These are phyloP conservation scores for Macquaria ambigua DNA, from an alignment of 2,113 vertebrate species.

Conservation along the genomic window DNA sequence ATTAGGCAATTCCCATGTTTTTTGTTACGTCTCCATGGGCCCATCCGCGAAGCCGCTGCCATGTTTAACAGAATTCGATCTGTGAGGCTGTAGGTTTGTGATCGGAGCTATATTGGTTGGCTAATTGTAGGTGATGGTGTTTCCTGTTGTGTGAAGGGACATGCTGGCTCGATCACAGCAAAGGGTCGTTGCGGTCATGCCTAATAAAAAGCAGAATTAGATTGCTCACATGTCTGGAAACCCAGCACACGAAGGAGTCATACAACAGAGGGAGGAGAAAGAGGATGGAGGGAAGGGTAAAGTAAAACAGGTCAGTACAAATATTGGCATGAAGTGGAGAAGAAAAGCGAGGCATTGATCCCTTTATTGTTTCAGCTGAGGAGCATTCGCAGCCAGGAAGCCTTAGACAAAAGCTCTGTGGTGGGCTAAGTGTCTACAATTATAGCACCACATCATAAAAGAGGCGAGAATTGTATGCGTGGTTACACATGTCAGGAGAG, in stretches of 20 bases:
- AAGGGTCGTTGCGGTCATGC: slow-evolving; percentile 64
- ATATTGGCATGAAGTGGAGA: slow-evolving; percentile 66
- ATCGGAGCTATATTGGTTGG: slow-evolving; percentile 72
- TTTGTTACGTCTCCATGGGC: slow-evolving; percentile 39
- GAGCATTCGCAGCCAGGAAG: slow-evolving; percentile 55
- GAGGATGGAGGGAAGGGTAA: slow-evolving; percentile 17
- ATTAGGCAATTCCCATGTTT: slow-evolving; percentile 32
- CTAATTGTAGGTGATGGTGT: slow-evolving; percentile 73
- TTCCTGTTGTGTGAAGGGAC: slow-evolving; percentile 76
- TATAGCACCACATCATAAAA: slow-evolving; percentile 63
- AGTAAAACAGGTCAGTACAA: slow-evolving; percentile 62
- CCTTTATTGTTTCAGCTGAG: slow-evolving; percentile 81
- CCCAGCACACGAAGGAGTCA: slow-evolving; percentile 57
- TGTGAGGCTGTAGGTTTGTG: slow-evolving; percentile 33
- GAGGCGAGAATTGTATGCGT: slow-evolving; percentile 40
- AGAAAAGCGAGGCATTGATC: slow-evolving; percentile 66
- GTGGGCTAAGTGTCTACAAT: slow-evolving; percentile 72
- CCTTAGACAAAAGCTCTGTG: slow-evolving; percentile 67
- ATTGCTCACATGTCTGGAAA: slow-evolving; percentile 71
- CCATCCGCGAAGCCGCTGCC: slow-evolving; percentile 31
- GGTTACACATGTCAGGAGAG: slow-evolving; percentile 64
- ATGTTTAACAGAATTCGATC: slow-evolving; percentile 71
- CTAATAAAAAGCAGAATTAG: slow-evolving; percentile 82
- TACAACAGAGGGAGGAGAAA: slow-evolving; percentile 36
- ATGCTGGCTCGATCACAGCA: slow-evolving; percentile 57